A percentile compares a stretch with the other conserved stretches of the same genome.
Evolutionary conservation across 2,113 vertebrate genomes (phyloP).

Genomic region (Phaethornis superciliosus): DNA sequence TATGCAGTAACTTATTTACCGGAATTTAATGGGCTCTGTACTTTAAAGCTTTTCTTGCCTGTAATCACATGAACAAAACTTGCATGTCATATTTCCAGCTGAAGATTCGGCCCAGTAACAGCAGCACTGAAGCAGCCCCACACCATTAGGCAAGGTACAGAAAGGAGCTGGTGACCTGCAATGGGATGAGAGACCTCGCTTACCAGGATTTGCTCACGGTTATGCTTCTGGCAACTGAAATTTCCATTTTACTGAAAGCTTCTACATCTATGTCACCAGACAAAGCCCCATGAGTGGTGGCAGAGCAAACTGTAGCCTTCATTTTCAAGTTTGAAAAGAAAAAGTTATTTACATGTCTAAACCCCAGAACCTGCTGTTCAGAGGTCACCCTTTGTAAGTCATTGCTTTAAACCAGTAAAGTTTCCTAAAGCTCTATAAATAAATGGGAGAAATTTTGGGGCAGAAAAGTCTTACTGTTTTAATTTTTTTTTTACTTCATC

Average conservation of each 20-base stretch:
- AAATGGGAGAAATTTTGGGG: accelerated
- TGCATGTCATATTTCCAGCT: neutral
- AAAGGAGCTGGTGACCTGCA: neutral
- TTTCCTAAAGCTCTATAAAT: neutral
- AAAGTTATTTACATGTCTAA: conserved; percentile 17
- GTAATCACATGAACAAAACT: neutral
- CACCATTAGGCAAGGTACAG: neutral
- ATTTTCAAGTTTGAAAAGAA: neutral
- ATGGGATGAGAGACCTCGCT: neutral
- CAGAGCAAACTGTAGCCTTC: conserved; percentile 14
- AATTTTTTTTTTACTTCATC: neutral
- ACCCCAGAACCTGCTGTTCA: neutral
- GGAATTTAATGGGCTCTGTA: neutral
- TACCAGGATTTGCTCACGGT: neutral
- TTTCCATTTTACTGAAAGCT: conserved; percentile 35
- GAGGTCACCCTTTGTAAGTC: neutral
- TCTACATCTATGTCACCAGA: neutral
- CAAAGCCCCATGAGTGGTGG: neutral
- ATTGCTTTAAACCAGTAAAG: neutral
- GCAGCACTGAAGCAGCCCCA: neutral
- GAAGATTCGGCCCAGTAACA: neutral
- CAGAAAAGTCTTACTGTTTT: neutral
- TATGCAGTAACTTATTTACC: neutral
- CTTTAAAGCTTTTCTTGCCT: neutral
- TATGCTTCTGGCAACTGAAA: conserved; percentile 26